Conservation (phyloP, 2,888 invertebrate species). For the Kryphioiulus occultus region DNA sequence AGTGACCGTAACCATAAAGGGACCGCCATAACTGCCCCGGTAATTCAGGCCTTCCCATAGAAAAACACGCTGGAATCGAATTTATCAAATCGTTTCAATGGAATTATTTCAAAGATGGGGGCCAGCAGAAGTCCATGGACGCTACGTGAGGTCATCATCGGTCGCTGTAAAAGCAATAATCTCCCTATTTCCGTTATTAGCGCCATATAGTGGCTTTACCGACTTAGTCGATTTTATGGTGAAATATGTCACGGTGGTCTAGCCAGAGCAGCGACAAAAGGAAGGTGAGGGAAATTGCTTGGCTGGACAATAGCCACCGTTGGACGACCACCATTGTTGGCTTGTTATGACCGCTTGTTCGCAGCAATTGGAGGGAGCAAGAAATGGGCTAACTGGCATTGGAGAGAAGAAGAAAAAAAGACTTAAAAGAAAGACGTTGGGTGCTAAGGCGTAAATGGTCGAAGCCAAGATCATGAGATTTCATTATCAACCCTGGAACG, state of each 20-base stretch:
- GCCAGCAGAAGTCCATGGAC: constrained; percentile 19
- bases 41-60: constrained; percentile 49
- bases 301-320: constrained; percentile 40
- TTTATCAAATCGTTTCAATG: constrained; percentile 52
- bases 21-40: constrained; percentile 47
- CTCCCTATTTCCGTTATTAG: constrained; percentile 53
- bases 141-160: constrained; percentile 51
- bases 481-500: constrained; percentile 6
- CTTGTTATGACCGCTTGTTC: constrained; percentile 48
- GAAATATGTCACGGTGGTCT: constrained; percentile 44
- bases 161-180: constrained; percentile 52
- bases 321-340: constrained; percentile 42
- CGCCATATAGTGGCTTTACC: constrained; percentile 43
- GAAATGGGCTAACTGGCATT: constrained; percentile 29
- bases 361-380: constrained; percentile 42
- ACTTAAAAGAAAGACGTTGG: not conserved
- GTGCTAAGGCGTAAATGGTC: not conserved
- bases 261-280: constrained; percentile 4
- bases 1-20: constrained; percentile 49
- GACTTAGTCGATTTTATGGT: constrained; percentile 23
- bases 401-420: not conserved
- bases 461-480: constrained; percentile 12
- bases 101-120: constrained; percentile 35
- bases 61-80: constrained; percentile 50
- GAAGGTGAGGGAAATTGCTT: constrained; percentile 45